Percentiles rank a stretch among this genome's conserved stretches.
Conservation (phyloP, 2,797 vertebrate genomes). For the Bradypodion pumilum region DNA sequence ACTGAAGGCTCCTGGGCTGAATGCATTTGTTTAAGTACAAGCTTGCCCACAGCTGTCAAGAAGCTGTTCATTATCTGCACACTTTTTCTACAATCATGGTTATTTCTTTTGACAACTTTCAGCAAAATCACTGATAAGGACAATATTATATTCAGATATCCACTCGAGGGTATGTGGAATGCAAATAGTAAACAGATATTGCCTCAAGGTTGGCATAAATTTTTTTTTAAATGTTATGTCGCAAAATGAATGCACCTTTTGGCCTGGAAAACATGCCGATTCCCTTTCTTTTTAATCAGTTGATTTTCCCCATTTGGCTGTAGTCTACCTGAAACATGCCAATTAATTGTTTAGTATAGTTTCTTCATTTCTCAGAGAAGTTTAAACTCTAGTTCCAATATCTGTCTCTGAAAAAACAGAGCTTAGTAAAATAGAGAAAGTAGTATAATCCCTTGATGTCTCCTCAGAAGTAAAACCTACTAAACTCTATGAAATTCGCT, state of each 20-base stretch:
- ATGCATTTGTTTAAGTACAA: slow-evolving; percentile 27
- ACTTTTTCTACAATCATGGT: neutral
- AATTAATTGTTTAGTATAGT: neutral
- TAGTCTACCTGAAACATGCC: neutral
- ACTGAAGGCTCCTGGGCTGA: slow-evolving; percentile 8
- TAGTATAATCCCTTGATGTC: neutral
- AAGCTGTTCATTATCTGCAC: slow-evolving; percentile 19
- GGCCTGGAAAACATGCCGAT: neutral
- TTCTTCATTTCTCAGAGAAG: neutral
- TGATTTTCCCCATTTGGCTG: slow-evolving; percentile 12
- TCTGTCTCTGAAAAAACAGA: neutral
- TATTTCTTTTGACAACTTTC: slow-evolving; percentile 41
- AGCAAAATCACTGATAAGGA: slow-evolving; percentile 38
- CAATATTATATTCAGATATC: slow-evolving; percentile 22
- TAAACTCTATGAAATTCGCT: neutral
- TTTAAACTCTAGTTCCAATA: slow-evolving; percentile 24
- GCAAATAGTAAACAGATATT: slow-evolving; percentile 18
- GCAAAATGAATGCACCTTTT: neutral
- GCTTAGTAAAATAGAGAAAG: too few species aligned
- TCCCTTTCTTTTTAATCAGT: slow-evolving; percentile 12
- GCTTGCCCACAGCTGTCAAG: slow-evolving; percentile 11
- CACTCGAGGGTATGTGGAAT: slow-evolving; percentile 29
- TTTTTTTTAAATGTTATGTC: neutral
- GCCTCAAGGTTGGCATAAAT: slow-evolving; percentile 21
- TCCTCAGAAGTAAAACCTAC: neutral